These are phyloP conservation scores for Adelphocoris suturalis DNA, from an alignment of 2,888 invertebrate genomes.

Conservation along the genomic window DNA sequence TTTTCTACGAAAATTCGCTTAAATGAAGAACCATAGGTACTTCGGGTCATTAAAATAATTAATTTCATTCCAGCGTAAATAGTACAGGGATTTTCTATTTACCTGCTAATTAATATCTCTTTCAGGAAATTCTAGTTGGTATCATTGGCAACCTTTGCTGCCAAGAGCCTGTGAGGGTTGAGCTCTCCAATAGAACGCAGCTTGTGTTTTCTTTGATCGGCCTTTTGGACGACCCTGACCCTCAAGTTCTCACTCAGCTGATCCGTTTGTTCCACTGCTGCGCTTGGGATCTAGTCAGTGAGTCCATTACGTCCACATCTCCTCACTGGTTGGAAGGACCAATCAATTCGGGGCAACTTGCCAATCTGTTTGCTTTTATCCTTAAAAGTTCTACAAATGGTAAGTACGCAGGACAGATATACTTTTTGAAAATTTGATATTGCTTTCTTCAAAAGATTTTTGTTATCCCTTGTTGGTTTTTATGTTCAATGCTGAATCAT, in stretches of 20 bases:
- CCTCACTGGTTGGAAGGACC: constrained; percentile 74
- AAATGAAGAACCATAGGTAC: too few relatives aligned
- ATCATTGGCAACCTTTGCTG: constrained; percentile 92
- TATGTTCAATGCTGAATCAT: too few relatives aligned
- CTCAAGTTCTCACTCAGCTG: constrained; percentile 86
- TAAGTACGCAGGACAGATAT: constrained; percentile 76
- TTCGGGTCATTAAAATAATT: too few relatives aligned
- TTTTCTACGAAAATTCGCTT: too few relatives aligned
- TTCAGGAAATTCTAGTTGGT: constrained; percentile 89
- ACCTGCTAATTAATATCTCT: too few relatives aligned
- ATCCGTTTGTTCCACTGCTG: constrained; percentile 82
- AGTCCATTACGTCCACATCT: constrained; percentile 75
- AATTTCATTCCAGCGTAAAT: too few relatives aligned
- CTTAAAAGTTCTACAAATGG: constrained; percentile 86
- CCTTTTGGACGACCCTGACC: constrained; percentile 83
- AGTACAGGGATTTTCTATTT: too few relatives aligned
- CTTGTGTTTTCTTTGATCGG: constrained; percentile 82
- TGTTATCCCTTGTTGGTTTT: too few relatives aligned
- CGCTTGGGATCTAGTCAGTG: constrained; percentile 77
- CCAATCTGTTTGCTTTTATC: constrained; percentile 83
- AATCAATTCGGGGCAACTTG: constrained; percentile 70
- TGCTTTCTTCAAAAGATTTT: neutral
- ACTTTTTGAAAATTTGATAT: neutral
- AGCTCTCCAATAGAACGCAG: constrained; percentile 81
- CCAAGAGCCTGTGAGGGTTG: constrained; percentile 82